A percentile compares a stretch with the other conserved stretches of the same genome.
Evolutionary conservation across 2,888 invertebrate genomes (phyloP).

Genomic region (Venustoraphidia nigricollis): DNA sequence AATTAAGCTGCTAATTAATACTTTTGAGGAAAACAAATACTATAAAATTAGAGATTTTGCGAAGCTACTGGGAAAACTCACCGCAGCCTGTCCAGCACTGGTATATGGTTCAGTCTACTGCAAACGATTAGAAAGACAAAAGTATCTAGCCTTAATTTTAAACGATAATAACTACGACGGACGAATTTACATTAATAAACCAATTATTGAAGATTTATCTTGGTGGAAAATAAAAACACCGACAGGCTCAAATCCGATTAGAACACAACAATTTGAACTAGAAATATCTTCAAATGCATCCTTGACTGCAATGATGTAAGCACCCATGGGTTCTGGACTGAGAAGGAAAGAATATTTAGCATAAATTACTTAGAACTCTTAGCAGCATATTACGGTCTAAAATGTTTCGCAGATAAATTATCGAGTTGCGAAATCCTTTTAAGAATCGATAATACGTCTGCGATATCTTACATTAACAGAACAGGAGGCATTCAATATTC

Average conservation of each 20-base stretch:
- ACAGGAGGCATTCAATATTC: conserved; percentile 11
- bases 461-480: conserved; percentile 13
- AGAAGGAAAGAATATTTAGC: conserved; percentile 10
- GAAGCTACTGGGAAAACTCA: conserved; percentile 11
- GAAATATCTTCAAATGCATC: conserved; percentile 16
- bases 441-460: conserved; percentile 14
- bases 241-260: conserved; percentile 6
- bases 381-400: conserved; percentile 12
- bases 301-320: conserved; percentile 7
- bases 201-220: conserved; percentile 8
- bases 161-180: not conserved
- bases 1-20: too few species aligned
- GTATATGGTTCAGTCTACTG: conserved; percentile 12
- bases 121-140: conserved; percentile 8
- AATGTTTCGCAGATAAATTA: not conserved
- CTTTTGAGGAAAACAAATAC: too few species aligned
- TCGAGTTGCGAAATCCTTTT: conserved; percentile 11
- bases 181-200: too few species aligned
- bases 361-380: conserved; percentile 15
- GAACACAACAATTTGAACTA: conserved; percentile 6
- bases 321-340: conserved; percentile 13
- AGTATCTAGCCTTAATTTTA: conserved; percentile 3
- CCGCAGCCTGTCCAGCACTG: conserved; percentile 14
- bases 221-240: conserved; percentile 12
- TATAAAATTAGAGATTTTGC: too few species aligned